Evolutionary conservation across 2,113 vertebrate species (phyloP).

Genomic region (Calyptommatus sinebrachiatus): DNA sequence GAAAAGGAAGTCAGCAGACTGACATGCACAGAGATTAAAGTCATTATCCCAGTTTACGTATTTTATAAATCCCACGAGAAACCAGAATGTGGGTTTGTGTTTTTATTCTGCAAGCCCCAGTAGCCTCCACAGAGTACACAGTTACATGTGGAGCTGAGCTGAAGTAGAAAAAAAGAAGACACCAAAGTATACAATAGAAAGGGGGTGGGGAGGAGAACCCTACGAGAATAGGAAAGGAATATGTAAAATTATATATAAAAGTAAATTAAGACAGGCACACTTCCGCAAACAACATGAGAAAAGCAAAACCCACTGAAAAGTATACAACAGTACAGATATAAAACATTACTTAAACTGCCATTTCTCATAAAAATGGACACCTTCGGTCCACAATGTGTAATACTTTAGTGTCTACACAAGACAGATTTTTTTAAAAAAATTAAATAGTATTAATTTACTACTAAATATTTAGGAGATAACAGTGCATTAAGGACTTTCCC

Average conservation of each 20-base stretch:
- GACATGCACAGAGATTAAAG: background rate
- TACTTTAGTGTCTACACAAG: conserved; percentile 90
- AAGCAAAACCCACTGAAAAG: conserved; percentile 72
- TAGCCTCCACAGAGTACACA: conserved; percentile 32
- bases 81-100: conserved; percentile 33
- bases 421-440: conserved; percentile 85
- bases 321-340: conserved; percentile 75
- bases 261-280: conserved; percentile 65
- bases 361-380: conserved; percentile 73
- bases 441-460: conserved; percentile 91
- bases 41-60: background rate
- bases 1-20: background rate
- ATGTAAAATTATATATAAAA: conserved; percentile 61
- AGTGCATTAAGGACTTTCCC: conserved; percentile 87
- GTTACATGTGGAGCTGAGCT: background rate
- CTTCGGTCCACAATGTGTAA: conserved; percentile 76
- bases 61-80: conserved; percentile 42
- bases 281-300: conserved; percentile 73
- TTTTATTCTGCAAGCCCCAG: conserved; percentile 33
- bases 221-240: conserved; percentile 65
- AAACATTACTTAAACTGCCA: conserved; percentile 78
- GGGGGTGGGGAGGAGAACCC: too few relatives aligned
- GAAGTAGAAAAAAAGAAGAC: conserved; percentile 57
- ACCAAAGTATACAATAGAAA: conserved; percentile 59
- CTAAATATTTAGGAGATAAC: conserved; percentile 89